Evolutionary conservation across 2,797 vertebrate genomes (phyloP).

Genomic region (Psittacula echo): DNA sequence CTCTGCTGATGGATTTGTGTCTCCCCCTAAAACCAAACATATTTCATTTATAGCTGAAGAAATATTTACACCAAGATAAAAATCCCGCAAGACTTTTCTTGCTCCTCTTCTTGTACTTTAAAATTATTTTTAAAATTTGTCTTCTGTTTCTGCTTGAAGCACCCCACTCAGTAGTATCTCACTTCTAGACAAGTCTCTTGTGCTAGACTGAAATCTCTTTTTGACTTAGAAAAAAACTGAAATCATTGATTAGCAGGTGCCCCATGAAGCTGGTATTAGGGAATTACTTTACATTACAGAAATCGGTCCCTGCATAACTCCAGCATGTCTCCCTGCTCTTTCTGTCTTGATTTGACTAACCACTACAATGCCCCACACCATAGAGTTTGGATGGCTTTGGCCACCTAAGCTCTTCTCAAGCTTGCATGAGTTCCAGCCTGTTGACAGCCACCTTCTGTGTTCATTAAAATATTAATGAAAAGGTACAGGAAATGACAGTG

Average conservation of each 20-base stretch:
- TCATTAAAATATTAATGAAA: not conserved
- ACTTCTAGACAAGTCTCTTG: not conserved
- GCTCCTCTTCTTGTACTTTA: not conserved
- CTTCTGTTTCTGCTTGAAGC: not conserved
- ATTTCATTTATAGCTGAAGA: constrained; percentile 46
- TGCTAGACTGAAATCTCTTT: not conserved
- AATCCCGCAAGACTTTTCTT: constrained; percentile 10
- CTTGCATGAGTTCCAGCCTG: not conserved
- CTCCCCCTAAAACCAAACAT: constrained; percentile 7
- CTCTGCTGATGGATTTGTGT: constrained; percentile 18
- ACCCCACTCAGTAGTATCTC: not conserved
- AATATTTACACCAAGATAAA: constrained; percentile 57
- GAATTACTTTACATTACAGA: not conserved
- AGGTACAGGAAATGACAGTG: not conserved
- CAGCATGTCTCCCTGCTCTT: not conserved
- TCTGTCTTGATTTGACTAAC: not conserved
- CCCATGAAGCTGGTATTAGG: not conserved
- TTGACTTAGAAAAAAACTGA: not conserved
- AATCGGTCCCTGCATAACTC: not conserved
- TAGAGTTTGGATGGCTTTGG: not conserved
- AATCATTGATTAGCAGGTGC: not conserved
- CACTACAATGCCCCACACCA: not conserved
- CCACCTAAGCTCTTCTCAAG: not conserved
- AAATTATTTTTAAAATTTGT: not conserved
- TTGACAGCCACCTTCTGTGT: not conserved